phyloP scores from a whole-genome alignment of 2,113 vertebrate species.

The Pristiophorus japonicus region DNA sequence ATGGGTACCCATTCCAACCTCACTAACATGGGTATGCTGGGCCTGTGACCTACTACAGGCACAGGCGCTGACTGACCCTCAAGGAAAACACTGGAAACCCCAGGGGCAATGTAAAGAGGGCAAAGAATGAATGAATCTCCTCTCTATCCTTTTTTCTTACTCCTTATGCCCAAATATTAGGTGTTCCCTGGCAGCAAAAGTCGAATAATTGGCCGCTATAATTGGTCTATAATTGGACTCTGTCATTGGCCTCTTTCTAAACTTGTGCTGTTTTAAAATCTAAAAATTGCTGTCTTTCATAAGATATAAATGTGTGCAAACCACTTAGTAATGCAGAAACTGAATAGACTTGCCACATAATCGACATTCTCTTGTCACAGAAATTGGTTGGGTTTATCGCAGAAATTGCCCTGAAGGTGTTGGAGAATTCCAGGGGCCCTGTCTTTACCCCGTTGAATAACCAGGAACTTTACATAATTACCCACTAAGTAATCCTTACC shows the following conservation, averaged over 20 bases:
- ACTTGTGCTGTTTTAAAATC: background rate
- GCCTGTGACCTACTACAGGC: background rate
- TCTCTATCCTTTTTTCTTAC: background rate
- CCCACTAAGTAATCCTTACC: background rate
- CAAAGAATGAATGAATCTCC: background rate
- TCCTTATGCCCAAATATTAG: background rate
- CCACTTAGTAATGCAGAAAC: background rate
- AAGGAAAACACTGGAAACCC: background rate
- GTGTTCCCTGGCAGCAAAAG: background rate
- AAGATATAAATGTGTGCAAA: background rate
- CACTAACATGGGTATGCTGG: background rate
- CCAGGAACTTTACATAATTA: background rate
- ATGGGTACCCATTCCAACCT: background rate
- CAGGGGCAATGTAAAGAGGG: background rate
- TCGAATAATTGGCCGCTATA: background rate
- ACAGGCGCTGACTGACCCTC: background rate
- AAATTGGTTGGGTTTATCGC: background rate
- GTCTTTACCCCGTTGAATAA: background rate
- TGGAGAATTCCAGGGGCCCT: slow-evolving; percentile 2
- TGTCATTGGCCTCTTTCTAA: background rate
- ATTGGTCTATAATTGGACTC: background rate
- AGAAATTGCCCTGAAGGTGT: background rate
- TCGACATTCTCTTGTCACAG: background rate
- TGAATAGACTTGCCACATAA: background rate
- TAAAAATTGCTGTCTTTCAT: background rate